phyloP scores from a whole-genome alignment of 2,888 invertebrate species.

The Melikaiella ostensackeni region DNA sequence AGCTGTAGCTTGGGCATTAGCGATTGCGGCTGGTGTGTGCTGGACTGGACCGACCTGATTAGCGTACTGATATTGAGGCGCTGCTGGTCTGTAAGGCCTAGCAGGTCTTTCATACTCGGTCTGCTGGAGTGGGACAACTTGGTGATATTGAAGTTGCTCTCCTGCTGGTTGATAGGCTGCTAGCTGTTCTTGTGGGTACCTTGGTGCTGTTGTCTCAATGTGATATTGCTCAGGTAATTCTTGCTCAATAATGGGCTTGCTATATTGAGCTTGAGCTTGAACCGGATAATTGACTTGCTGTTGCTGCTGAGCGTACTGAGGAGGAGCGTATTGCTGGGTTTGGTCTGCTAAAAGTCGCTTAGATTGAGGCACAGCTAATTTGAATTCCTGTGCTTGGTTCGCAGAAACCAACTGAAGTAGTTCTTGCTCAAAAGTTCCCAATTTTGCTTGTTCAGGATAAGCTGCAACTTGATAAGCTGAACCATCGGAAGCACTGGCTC shows the following conservation, averaged over 20 bases:
- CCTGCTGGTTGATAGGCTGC: slow-evolving; percentile 38
- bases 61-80: slow-evolving; percentile 62
- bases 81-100: slow-evolving; percentile 60
- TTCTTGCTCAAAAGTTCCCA: slow-evolving; percentile 73
- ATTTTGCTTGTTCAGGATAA: slow-evolving; percentile 65
- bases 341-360: slow-evolving; percentile 56
- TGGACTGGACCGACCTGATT: slow-evolving; percentile 51
- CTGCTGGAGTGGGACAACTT: slow-evolving; percentile 57
- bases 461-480: slow-evolving; percentile 62
- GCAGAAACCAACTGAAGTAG: slow-evolving; percentile 70
- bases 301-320: slow-evolving; percentile 60
- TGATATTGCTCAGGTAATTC: slow-evolving; percentile 70
- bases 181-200: slow-evolving; percentile 58
- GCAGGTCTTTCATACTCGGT: slow-evolving; percentile 59
- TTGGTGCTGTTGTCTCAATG: slow-evolving; percentile 68
- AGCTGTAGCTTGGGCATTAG: slow-evolving; percentile 70
- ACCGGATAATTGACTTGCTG: slow-evolving; percentile 62
- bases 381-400: slow-evolving; percentile 73
- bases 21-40: slow-evolving; percentile 52
- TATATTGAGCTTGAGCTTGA: slow-evolving; percentile 53
- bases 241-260: slow-evolving; percentile 58
- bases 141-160: slow-evolving; percentile 57
- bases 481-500: slow-evolving; percentile 57
- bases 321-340: slow-evolving; percentile 54
- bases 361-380: slow-evolving; percentile 60